These are phyloP conservation scores for Archocentrus centrarchus DNA, from an alignment of 2,113 vertebrate genomes.

Conservation along the genomic window DNA sequence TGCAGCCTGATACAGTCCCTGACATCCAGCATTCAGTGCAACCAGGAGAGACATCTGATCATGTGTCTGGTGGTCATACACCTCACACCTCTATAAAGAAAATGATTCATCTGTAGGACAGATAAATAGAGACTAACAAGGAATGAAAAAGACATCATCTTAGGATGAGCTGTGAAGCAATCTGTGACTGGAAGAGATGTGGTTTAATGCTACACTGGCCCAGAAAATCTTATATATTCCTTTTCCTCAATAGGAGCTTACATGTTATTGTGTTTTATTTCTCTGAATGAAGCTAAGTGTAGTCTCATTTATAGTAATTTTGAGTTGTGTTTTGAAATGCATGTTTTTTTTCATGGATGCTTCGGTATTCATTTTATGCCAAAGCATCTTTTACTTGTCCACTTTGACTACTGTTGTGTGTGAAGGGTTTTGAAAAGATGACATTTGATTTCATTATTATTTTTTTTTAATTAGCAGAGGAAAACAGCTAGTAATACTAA, in stretches of 20 bases:
- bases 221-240: no score
- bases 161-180: no score
- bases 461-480: background rate
- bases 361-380: no score
- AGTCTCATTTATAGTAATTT: background rate
- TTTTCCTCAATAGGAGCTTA: no score
- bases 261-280: background rate
- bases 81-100: background rate
- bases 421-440: no score
- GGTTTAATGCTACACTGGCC: no score
- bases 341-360: no score
- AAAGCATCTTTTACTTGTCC: no score
- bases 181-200: no score
- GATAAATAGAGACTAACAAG: background rate
- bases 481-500: background rate
- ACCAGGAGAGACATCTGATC: background rate
- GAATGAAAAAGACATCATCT: no score
- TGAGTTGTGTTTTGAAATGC: background rate
- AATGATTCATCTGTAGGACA: background rate
- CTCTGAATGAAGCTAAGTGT: background rate
- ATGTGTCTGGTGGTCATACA: background rate
- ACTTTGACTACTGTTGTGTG: no score
- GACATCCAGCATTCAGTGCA: background rate
- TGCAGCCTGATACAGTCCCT: background rate
- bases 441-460: no score